These are phyloP conservation scores for Erythrolamprus reginae DNA, from an alignment of 2,113 vertebrate species.

Conservation along the genomic window DNA sequence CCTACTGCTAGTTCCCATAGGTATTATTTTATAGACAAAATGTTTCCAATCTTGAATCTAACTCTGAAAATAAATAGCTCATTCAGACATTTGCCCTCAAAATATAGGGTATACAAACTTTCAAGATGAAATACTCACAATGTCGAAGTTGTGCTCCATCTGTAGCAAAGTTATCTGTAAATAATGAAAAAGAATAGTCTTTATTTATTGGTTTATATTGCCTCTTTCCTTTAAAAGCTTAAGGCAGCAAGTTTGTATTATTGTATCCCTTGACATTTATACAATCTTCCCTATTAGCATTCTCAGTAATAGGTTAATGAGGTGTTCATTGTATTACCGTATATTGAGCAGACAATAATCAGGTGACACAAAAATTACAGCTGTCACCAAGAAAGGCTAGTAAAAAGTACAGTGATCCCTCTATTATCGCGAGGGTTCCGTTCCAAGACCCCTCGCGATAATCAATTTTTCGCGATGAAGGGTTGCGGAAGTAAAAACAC, in stretches of 20 bases:
- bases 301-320: not conserved
- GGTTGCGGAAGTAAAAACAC: too few relatives aligned
- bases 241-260: not conserved
- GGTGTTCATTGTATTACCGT: not conserved
- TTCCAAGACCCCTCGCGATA: too few relatives aligned
- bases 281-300: not conserved
- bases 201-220: not conserved
- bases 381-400: not conserved
- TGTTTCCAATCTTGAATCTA: not conserved
- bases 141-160: slow-evolving; percentile 99
- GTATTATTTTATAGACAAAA: not conserved
- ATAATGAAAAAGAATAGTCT: slow-evolving; percentile 22
- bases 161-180: slow-evolving; percentile 94
- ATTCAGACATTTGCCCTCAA: not conserved
- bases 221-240: not conserved
- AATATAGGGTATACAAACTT: not conserved
- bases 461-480: too few relatives aligned
- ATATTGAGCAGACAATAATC: not conserved
- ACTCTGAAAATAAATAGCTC: not conserved
- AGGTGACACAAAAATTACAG: not conserved
- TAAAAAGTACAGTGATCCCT: too few relatives aligned
- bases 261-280: not conserved
- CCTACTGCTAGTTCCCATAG: not conserved
- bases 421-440: too few relatives aligned
- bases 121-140: slow-evolving; percentile 79